phyloP scores from a whole-genome alignment of 1,140 invertebrate genomes.

The Ceratina japonica region DNA sequence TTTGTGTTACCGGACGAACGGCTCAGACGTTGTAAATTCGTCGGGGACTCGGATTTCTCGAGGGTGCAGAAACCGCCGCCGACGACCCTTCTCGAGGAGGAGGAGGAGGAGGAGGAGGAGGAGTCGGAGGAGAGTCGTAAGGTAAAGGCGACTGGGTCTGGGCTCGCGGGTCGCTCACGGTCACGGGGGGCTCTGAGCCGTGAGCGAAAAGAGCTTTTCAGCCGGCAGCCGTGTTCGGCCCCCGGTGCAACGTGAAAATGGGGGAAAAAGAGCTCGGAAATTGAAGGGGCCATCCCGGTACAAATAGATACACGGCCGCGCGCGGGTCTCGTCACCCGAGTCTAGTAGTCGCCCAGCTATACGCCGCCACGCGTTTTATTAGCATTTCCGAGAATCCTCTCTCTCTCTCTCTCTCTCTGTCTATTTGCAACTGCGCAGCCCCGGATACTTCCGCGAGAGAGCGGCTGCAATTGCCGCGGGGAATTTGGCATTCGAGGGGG shows the following conservation, averaged over 20 bases:
- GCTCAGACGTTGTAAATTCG: neutral
- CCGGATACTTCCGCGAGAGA: slow-evolving; percentile 6
- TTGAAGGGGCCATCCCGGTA: slow-evolving; percentile 16
- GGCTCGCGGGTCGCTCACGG: slow-evolving; percentile 32
- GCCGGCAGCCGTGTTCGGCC: slow-evolving; percentile 15
- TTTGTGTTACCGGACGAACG: neutral
- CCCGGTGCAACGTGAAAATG: neutral
- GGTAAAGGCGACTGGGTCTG: slow-evolving; percentile 4
- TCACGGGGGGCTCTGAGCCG: slow-evolving; percentile 25
- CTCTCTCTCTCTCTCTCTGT: neutral
- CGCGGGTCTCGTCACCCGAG: neutral
- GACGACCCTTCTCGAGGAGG: neutral
- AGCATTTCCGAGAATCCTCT: slow-evolving; percentile 19
- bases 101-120: too few species aligned
- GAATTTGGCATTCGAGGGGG: neutral
- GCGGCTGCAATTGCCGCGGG: too few species aligned
- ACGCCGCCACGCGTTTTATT: slow-evolving; percentile 24
- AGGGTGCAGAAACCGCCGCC: too few species aligned
- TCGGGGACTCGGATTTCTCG: neutral
- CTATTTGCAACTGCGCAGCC: slow-evolving; percentile 25
- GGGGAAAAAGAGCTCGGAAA: slow-evolving; percentile 6
- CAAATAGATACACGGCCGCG: slow-evolving; percentile 10
- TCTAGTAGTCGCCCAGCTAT: slow-evolving; percentile 24
- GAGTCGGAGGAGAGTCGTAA: too few species aligned
- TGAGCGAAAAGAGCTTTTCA: slow-evolving; percentile 44